These are phyloP conservation scores for Trachelus troglodyta DNA, from an alignment of 2,888 invertebrate genomes.

Conservation along the genomic window DNA sequence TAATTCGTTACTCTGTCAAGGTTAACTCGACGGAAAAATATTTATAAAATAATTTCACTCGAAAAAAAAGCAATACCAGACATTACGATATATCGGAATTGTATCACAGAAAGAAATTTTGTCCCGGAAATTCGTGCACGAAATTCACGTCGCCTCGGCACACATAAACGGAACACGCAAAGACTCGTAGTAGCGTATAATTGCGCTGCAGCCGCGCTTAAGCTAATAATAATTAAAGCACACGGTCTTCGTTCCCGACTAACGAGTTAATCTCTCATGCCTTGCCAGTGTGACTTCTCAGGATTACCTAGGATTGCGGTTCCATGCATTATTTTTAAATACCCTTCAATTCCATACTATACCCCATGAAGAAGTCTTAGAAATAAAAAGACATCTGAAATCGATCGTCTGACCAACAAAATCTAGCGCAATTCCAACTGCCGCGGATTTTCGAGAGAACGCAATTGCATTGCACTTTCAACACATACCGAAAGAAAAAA, in stretches of 20 bases:
- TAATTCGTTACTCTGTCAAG: neutral
- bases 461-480: neutral
- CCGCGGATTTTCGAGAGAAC: neutral
- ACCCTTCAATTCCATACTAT: neutral
- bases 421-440: neutral
- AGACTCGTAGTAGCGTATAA: neutral
- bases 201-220: neutral
- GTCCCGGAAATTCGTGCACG: neutral
- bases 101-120: neutral
- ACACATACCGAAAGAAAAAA: neutral
- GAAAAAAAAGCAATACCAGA: neutral
- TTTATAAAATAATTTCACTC: neutral
- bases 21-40: neutral
- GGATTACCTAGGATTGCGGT: neutral
- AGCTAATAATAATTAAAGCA: neutral
- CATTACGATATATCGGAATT: neutral
- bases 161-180: neutral
- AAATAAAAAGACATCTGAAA: neutral
- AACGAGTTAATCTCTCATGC: neutral
- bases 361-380: neutral
- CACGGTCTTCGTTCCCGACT: neutral
- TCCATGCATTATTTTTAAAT: neutral
- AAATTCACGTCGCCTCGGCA: neutral
- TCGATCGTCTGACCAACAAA: neutral
- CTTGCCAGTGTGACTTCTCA: neutral